phyloP scores from a whole-genome alignment of 2,888 invertebrate genomes.

The Drosophila paranaensis region DNA sequence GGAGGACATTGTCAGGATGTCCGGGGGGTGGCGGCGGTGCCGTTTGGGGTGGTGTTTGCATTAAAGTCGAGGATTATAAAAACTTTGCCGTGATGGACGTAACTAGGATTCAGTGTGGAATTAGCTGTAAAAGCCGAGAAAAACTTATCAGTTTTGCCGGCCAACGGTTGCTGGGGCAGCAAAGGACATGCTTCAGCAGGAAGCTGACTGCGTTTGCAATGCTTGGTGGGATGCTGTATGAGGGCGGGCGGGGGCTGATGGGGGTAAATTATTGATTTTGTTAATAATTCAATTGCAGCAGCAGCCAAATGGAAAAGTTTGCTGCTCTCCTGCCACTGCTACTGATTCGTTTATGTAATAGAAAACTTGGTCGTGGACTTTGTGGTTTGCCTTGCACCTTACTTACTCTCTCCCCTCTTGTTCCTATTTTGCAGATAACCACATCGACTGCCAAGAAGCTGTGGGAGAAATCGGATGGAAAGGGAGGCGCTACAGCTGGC shows the following conservation, averaged over 20 bases:
- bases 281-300: slow-evolving; percentile 50
- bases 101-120: slow-evolving; percentile 20
- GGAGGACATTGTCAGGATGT: not conserved
- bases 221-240: not conserved
- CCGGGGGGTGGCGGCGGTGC: not conserved
- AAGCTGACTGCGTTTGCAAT: slow-evolving; percentile 6
- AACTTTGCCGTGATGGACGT: slow-evolving; percentile 33
- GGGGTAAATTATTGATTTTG: slow-evolving; percentile 52
- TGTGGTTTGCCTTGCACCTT: not conserved
- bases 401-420: slow-evolving; percentile 9
- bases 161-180: slow-evolving; percentile 18
- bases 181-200: slow-evolving; percentile 18
- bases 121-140: slow-evolving; percentile 35
- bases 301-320: slow-evolving; percentile 15
- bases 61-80: slow-evolving; percentile 42
- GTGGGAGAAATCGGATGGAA: slow-evolving; percentile 94
- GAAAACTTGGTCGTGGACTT: not conserved
- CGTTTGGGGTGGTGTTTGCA: not conserved
- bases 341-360: slow-evolving; percentile 18
- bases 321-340: not conserved
- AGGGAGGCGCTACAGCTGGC: slow-evolving; percentile 88
- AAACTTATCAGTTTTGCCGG: slow-evolving; percentile 42
- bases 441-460: slow-evolving; percentile 97
- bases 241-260: not conserved
- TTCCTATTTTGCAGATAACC: slow-evolving; percentile 90